Conservation (phyloP, 1,140 invertebrate species). For the Brachionus koreanus region DNA sequence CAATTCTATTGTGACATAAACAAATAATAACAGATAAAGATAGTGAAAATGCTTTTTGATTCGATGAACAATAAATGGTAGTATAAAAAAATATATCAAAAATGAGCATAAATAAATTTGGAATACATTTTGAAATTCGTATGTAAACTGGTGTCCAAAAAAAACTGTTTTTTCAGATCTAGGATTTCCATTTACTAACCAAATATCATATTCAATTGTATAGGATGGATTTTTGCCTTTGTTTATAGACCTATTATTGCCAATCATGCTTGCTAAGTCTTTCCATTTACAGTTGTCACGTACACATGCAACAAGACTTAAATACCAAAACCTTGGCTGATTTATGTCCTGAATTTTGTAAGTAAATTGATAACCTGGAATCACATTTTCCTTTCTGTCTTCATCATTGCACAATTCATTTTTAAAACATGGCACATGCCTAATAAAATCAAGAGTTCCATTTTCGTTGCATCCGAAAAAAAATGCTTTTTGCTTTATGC, state of each 20-base stretch:
- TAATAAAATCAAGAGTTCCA: constrained; percentile 74
- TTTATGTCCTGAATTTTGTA: constrained; percentile 81
- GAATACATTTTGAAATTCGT: constrained; percentile 79
- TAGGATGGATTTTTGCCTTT: constrained; percentile 50
- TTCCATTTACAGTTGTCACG: constrained; percentile 64
- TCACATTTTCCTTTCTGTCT: constrained; percentile 74
- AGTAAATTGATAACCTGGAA: constrained; percentile 83
- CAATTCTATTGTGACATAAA: constrained; percentile 77
- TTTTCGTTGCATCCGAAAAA: constrained; percentile 75
- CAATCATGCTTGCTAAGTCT: constrained; percentile 60
- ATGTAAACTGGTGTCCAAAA: constrained; percentile 90
- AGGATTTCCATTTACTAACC: constrained; percentile 91
- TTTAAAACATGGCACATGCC: constrained; percentile 77
- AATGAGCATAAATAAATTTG: constrained; percentile 86
- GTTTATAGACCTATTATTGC: constrained; percentile 61
- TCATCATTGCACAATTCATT: constrained; percentile 78
- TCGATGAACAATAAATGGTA: constrained; percentile 60
- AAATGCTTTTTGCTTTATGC: constrained; percentile 74
- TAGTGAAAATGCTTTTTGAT: constrained; percentile 75
- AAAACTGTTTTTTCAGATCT: constrained; percentile 65
- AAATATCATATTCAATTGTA: constrained; percentile 80
- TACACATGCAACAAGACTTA: constrained; percentile 86
- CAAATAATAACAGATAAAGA: constrained; percentile 83
- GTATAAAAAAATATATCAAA: constrained; percentile 67
- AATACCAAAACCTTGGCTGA: constrained; percentile 90